Evolutionary conservation across 1,140 invertebrate genomes (phyloP), one percentile per base, ranked within the genome.

Genomic region (Chironomus tepperi): DNA sequence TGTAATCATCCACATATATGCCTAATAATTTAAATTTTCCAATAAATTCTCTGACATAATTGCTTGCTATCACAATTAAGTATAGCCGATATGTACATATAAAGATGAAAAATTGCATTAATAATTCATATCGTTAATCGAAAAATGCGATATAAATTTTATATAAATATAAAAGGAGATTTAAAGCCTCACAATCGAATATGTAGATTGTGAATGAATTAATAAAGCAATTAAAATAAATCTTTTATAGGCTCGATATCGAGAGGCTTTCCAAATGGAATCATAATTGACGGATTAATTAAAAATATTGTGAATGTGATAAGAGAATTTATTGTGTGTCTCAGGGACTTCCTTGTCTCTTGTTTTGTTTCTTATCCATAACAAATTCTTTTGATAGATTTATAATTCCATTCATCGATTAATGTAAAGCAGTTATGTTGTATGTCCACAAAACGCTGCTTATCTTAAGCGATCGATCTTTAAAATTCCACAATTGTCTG

Each of bases 221-320:
- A 57, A 57, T 57, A 57, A 57, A 57, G 47, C 47, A 57, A 57
- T 57, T 57, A 57, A 57, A 57, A 57, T 57, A 57, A 57, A 57
- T 57, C 47, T 57, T 57, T 57, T 57, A 57, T 12, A 12, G 3
- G 10, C 47, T 57, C n/a, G 47, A 57, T 12, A 12, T 12, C 47
- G 47, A 57, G 47, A 57, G 47, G n/a, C 12, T 12, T 9, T 15
- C 9, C 9, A n/a, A n/a, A n/a, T 57, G 47, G n/a, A 57, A n/a
- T 57, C 5, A n/a, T 5, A n/a, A 57, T 12, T 15, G 47, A 57
- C 3, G 47, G 47, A 57, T 57, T 57, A 57, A 57, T 57, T 57
- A 57, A 57, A 57, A n/a, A 57, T 12, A 57, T n/a, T 57, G n/a
- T 12, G 12, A 12, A 12, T n/a, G 12, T 57, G 47, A 57, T 57